Conservation (phyloP, 2,113 vertebrate species). For the Daboia siamensis region DNA sequence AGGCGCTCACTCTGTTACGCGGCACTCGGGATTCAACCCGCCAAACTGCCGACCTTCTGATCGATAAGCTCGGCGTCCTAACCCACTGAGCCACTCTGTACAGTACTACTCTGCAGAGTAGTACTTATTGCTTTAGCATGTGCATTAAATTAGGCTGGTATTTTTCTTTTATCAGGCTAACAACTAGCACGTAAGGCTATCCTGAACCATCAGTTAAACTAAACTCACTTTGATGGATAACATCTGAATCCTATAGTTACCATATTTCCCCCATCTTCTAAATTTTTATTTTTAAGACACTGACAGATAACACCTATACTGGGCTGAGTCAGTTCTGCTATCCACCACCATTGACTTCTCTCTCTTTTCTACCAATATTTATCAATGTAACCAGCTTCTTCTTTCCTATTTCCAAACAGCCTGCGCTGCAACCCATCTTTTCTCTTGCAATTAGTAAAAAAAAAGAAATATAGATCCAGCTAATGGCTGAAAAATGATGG, state of each 20-base stretch:
- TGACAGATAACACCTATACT: neutral
- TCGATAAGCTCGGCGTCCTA: too few species aligned
- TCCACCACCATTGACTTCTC: neutral
- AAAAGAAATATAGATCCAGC: constrained; percentile 47
- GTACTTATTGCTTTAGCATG: neutral
- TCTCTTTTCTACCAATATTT: neutral
- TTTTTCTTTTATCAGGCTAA: neutral
- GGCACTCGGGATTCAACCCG: too few species aligned
- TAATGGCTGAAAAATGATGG: constrained; percentile 51
- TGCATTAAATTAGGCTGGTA: too few species aligned
- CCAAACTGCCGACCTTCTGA: too few species aligned
- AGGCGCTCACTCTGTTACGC: too few species aligned
- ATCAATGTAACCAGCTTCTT: neutral
- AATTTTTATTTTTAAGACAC: neutral
- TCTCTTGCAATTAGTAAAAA: constrained; percentile 29
- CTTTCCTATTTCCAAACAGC: neutral
- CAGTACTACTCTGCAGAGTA: neutral
- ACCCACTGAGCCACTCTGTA: neutral
- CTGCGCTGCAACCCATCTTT: constrained; percentile 14
- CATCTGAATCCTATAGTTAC: neutral
- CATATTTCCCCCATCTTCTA: too few species aligned
- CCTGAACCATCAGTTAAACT: neutral
- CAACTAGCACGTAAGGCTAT: neutral
- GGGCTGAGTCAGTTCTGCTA: neutral
- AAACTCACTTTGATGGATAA: neutral